Evolutionary conservation across 2,888 invertebrate genomes (phyloP), one percentile per base, ranked within the genome.

Genomic region (Prenolepis imparis): DNA sequence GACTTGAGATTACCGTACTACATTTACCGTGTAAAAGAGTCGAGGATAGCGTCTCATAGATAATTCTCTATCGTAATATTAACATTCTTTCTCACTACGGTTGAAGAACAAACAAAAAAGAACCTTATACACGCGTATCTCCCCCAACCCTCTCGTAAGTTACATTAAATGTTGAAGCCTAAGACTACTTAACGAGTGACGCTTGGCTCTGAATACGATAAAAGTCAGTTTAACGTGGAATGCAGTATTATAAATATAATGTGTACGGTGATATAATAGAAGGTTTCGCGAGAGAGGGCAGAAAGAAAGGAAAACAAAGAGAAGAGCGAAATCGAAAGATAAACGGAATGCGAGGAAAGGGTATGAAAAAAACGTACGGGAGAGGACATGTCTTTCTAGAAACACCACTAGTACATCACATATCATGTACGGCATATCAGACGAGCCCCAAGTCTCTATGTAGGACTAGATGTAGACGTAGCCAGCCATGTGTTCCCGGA

Each of bases 391-490:
- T 91, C 81, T 91, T 91, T 90, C 84, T 90, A 90, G 90, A 91
- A 90, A 88, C 90, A 88, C 84, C 89, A 85, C 89, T 91, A 90
- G 90, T 86, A 86, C 90, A 87, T 93, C 93, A 92, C 92, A 93
- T 92, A 93, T 94, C 93, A 93, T 92, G 92, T 93, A 91, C 93
- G 92, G 88, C 93, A 93, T 93, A 93, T 93, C 93, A 92, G 92
- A 93, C 88, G 93, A 93, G 92, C 92, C 92, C 91, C 93, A 94
- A 93, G 94, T 93, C 94, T 92, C 90, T 92, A 91, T 92, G 92
- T 94, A 94, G 48, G 94, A 94, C 94, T 94, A 94, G 94, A 92
- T 92, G 93, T 94, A 94, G 94, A 94, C 91, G 92, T 94, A 94
- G 94, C 94, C 73, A 89, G 94, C 94, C 91, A 93, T 93, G 93